A percentile compares a stretch with the other conserved stretches of the same genome.
phyloP scores from a whole-genome alignment of 2,888 invertebrate species.

The Volucella inflata region DNA sequence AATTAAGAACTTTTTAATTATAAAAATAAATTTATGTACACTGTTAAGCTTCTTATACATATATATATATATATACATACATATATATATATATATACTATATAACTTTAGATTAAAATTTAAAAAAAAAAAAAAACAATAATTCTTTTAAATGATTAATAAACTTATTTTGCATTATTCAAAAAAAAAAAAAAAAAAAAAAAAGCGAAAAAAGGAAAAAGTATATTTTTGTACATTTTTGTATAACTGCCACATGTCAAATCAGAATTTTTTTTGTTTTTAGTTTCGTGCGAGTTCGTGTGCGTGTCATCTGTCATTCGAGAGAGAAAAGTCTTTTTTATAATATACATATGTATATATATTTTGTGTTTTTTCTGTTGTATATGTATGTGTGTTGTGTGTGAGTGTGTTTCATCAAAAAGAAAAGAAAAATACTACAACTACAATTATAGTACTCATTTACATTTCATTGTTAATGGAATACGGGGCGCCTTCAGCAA shows the following conservation, averaged over 20 bases:
- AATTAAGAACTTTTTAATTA: conserved; percentile 58
- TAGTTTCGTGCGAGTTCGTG: conserved; percentile 52
- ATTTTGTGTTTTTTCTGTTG: conserved; percentile 21
- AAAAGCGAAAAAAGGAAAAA: conserved; percentile 51
- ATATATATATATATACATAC: background rate
- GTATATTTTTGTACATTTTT: conserved; percentile 72
- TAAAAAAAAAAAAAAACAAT: conserved; percentile 60
- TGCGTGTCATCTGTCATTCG: conserved; percentile 58
- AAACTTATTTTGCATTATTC: conserved; percentile 75
- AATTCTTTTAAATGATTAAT: conserved; percentile 74
- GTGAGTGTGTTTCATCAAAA: conserved; percentile 59
- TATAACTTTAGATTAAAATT: conserved; percentile 57
- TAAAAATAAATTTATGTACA: conserved; percentile 65
- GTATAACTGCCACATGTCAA: conserved; percentile 73
- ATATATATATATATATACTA: conserved; percentile 34
- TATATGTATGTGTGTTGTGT: conserved; percentile 21
- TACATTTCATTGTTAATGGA: conserved; percentile 75
- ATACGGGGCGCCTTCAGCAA: conserved; percentile 60
- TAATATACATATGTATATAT: too few species aligned
- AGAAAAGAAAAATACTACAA: conserved; percentile 12
- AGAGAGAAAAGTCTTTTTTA: background rate
- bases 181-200: conserved; percentile 69
- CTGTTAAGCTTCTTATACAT: conserved; percentile 75
- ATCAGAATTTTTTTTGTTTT: conserved; percentile 62
- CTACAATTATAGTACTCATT: conserved; percentile 46